A percentile compares a stretch with the other conserved stretches of the same genome.
These are phyloP conservation scores for Sebastes baramenuke DNA, from an alignment of 2,797 vertebrate genomes.

Conservation along the genomic window DNA sequence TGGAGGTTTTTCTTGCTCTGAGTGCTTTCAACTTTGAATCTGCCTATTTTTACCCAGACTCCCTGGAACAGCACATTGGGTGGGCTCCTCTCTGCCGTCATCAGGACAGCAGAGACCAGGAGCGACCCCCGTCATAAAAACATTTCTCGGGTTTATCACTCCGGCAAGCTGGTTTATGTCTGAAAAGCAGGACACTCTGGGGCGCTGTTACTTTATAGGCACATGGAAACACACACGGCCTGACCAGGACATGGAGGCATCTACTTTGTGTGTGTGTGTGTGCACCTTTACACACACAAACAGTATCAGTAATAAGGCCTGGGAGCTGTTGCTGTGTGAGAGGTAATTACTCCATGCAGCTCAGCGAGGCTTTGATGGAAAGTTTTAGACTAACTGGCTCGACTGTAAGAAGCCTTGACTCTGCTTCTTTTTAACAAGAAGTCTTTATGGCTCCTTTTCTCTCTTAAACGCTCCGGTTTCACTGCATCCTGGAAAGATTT, in stretches of 20 bases:
- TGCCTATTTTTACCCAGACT: slow-evolving; percentile 39
- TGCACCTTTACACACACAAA: slow-evolving; percentile 42
- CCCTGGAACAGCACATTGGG: slow-evolving; percentile 46
- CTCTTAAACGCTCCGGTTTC: slow-evolving; percentile 48
- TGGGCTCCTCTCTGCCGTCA: slow-evolving; percentile 61
- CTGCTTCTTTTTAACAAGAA: slow-evolving; percentile 63
- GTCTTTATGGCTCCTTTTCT: slow-evolving; percentile 61
- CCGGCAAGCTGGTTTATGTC: slow-evolving; percentile 62
- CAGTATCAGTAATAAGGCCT: slow-evolving; percentile 74
- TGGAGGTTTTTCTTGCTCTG: not conserved
- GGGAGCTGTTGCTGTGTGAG: slow-evolving; percentile 69
- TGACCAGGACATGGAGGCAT: slow-evolving; percentile 34
- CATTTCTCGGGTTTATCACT: slow-evolving; percentile 67
- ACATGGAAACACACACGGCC: slow-evolving; percentile 42
- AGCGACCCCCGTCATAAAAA: slow-evolving; percentile 64
- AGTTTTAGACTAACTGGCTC: slow-evolving; percentile 75
- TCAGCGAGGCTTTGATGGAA: slow-evolving; percentile 75
- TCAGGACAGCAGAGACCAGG: slow-evolving; percentile 48
- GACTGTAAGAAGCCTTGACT: slow-evolving; percentile 59
- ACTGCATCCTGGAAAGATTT: slow-evolving; percentile 43
- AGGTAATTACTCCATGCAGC: slow-evolving; percentile 75
- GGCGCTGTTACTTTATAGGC: slow-evolving; percentile 51
- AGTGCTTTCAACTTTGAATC: slow-evolving; percentile 8
- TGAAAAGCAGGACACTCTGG: slow-evolving; percentile 50
- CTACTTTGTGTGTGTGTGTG: not conserved